Conservation (phyloP, 1,140 invertebrate species). For the Drosophila ananassae region DNA sequence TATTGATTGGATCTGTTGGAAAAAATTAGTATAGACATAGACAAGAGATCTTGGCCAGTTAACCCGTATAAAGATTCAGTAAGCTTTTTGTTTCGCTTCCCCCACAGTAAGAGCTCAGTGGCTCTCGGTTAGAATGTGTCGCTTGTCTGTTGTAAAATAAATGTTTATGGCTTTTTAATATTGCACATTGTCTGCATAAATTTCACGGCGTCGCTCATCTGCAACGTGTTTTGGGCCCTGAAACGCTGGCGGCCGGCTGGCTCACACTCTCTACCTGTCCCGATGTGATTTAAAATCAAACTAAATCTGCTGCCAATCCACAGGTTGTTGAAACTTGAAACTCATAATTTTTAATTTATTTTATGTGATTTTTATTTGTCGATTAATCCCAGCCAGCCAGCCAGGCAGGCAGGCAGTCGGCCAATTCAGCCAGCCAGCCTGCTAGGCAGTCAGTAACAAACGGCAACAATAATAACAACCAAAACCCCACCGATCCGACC, state of each 20-base stretch:
- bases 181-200: conserved; percentile 82
- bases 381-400: conserved; percentile 65
- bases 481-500: conserved; percentile 20
- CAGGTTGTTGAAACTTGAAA: conserved; percentile 80
- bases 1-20: not conserved
- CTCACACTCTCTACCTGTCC: conserved; percentile 13
- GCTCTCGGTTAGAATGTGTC: conserved; percentile 48
- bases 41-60: not conserved
- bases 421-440: conserved; percentile 3
- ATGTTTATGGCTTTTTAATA: conserved; percentile 82
- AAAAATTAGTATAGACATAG: not conserved
- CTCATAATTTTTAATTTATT: conserved; percentile 83
- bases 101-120: not conserved
- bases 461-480: conserved; percentile 19
- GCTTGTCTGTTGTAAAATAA: conserved; percentile 77
- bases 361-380: conserved; percentile 83
- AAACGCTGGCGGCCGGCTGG: conserved; percentile 1
- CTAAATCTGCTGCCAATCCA: conserved; percentile 77
- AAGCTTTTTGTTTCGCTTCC: not conserved
- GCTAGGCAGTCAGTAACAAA: not conserved
- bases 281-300: conserved; percentile 73
- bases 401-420: conserved; percentile 6
- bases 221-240: conserved; percentile 53
- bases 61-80: not conserved
- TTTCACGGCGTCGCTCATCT: conserved; percentile 56